Conservation (phyloP, 2,113 vertebrate species). For the Atractosteus spatula region DNA sequence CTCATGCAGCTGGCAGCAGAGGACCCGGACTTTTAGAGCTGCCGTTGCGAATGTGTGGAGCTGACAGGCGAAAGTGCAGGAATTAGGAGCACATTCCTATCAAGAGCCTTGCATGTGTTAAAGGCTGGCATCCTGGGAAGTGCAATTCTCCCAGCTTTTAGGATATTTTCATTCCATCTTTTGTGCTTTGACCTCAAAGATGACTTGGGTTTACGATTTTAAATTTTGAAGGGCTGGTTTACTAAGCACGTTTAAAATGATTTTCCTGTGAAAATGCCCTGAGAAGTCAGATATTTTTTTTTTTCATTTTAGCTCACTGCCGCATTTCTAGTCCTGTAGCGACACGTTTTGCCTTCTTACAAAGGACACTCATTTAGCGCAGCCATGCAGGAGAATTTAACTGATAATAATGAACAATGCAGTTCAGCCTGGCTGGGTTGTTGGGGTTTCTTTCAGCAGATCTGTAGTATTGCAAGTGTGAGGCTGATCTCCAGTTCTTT, state of each 20-base stretch:
- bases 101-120: conserved; percentile 32
- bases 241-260: not conserved
- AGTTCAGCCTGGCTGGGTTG: no score
- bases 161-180: conserved; percentile 35
- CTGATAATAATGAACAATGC: no score
- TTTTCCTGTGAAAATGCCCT: no score
- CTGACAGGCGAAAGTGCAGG: conserved; percentile 2
- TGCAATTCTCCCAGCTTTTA: conserved; percentile 38
- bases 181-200: conserved; percentile 28
- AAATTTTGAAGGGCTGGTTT: not conserved
- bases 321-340: no score
- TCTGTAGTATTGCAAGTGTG: no score
- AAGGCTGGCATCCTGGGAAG: conserved; percentile 56
- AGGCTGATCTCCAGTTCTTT: no score
- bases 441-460: no score
- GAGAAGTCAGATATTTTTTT: no score
- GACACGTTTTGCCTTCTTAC: no score
- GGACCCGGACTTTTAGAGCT: not conserved
- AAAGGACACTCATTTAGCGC: no score
- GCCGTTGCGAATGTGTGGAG: not conserved
- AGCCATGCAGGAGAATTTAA: no score
- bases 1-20: not conserved
- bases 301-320: no score
- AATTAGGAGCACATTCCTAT: not conserved
- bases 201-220: not conserved